Percentiles rank a stretch among this genome's conserved stretches.
These are phyloP conservation scores for Cheilosia urbana DNA, from an alignment of 2,888 invertebrate species.

Conservation along the genomic window DNA sequence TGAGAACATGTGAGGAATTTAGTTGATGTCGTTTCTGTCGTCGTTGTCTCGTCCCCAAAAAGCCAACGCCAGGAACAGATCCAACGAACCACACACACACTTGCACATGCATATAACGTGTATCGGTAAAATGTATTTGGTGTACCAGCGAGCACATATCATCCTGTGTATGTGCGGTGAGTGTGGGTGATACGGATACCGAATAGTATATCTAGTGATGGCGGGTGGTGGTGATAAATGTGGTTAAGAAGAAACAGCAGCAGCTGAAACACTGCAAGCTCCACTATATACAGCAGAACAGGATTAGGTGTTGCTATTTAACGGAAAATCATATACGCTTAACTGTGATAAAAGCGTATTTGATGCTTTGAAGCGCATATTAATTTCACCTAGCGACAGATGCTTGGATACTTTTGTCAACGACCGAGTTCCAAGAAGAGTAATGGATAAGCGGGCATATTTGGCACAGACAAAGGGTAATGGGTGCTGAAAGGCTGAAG, in stretches of 20 bases:
- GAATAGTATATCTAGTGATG: constrained; percentile 26
- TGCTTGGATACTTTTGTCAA: constrained; percentile 63
- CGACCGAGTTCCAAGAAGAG: constrained; percentile 14
- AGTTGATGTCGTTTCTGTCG: constrained; percentile 52
- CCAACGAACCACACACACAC: neutral
- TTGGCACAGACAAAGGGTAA: constrained; percentile 38
- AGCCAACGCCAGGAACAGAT: constrained; percentile 59
- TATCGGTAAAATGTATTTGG: neutral
- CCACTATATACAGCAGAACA: constrained; percentile 55
- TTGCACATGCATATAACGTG: neutral
- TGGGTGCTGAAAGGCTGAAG: constrained; percentile 18
- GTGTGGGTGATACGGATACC: constrained; percentile 3
- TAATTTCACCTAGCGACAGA: constrained; percentile 70
- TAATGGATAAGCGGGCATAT: constrained; percentile 59
- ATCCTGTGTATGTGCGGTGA: constrained; percentile 13
- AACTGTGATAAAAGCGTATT: constrained; percentile 69
- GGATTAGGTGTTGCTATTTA: constrained; percentile 75
- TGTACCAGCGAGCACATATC: neutral
- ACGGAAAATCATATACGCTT: constrained; percentile 73
- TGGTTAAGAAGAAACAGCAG: constrained; percentile 53
- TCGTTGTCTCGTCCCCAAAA: constrained; percentile 50
- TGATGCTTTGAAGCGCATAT: constrained; percentile 72
- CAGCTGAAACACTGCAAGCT: constrained; percentile 4
- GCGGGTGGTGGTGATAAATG: constrained; percentile 65
- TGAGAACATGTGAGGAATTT: constrained; percentile 72